Base-by-base conservation (phyloP, 2,888 invertebrate species). In the Machimus atricapillus region DNA sequence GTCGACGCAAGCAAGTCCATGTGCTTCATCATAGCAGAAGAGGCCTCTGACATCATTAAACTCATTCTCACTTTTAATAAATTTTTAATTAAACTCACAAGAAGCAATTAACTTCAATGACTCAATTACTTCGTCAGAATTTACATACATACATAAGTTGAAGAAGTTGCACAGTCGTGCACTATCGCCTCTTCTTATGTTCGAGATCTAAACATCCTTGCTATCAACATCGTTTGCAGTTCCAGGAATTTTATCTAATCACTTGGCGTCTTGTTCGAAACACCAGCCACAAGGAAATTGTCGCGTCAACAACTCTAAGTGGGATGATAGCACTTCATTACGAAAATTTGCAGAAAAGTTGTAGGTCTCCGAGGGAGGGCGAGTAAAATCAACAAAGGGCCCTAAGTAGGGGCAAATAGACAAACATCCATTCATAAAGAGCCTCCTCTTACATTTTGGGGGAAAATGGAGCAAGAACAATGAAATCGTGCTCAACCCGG, bases 341-440 rank as follows among this genome's bases (percentile, higher is more conserved):
- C 37, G 37, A 83, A 83, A 66, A 83, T 83, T 83, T 66, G 79
- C 23, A 52, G 82, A 83, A 83, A 83, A 66, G 31, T 66, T 83
- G 37, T 34, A 19, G 82, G 66, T 12, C 12, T 23, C 23, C 8
- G 58, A n/a, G 23, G 27, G 23, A 27, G 66, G 66, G 23, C 19
- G 66, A 4, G n/a, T 8, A 77, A 37, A 37, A 77, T 77, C 37
- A 77, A 77, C 77, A 77, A 76, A 34, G 9, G 8, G 76, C 76
- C 16, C 77, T 66, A 23, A 66, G 66, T 27, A 37, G 19, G 77
- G 19, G 37, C 37, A 37, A 40, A 37, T 23, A 40, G 37, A 77
- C 37, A 77, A 27, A 77, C 19, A 77, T 77, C 40, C 37, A 77
- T 77, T 77, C 66, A 27, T 12, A 66, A 66, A 66, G 66, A 27